A percentile compares a stretch with the other conserved stretches of the same genome.
phyloP scores from a whole-genome alignment of 2,888 invertebrate genomes.

The Hypomecis punctinalis region DNA sequence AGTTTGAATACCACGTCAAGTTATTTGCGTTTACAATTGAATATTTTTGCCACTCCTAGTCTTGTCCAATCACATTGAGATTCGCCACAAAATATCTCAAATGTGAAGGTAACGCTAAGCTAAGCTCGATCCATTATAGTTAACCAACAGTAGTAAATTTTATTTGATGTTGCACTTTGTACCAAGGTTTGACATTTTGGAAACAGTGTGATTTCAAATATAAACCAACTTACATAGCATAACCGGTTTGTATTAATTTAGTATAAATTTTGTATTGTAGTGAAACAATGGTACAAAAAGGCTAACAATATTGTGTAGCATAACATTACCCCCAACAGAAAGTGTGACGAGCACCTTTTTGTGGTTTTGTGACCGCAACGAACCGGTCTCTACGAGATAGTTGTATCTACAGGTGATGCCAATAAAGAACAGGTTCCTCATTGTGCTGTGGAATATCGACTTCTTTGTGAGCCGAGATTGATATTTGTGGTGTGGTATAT shows the following conservation, averaged over 20 bases:
- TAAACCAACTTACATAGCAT: neutral
- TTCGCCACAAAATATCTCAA: conserved; percentile 8
- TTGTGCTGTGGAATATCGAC: conserved; percentile 64
- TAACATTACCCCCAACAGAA: conserved; percentile 51
- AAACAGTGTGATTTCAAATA: neutral
- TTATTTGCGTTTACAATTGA: conserved; percentile 1
- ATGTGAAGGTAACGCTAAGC: conserved; percentile 20
- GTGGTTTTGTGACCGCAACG: conserved; percentile 68
- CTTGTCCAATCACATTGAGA: neutral
- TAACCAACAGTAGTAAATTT: conserved; percentile 9
- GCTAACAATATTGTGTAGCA: conserved; percentile 38
- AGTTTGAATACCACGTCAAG: neutral
- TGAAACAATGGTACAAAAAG: conserved; percentile 25
- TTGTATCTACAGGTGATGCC: conserved; percentile 69
- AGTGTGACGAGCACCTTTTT: conserved; percentile 66
- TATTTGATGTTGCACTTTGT: conserved; percentile 9
- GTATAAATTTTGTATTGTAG: conserved; percentile 11
- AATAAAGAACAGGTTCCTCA: conserved; percentile 68
- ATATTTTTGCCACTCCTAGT: conserved; percentile 4
- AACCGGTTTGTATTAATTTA: neutral
- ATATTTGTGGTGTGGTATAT: conserved; percentile 36
- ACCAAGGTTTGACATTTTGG: conserved; percentile 1
- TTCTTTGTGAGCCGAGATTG: conserved; percentile 39
- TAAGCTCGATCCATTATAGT: conserved; percentile 7
- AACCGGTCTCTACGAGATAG: conserved; percentile 70